Conservation (phyloP, 1,140 invertebrate genomes). For the Babylonia areolata region DNA sequence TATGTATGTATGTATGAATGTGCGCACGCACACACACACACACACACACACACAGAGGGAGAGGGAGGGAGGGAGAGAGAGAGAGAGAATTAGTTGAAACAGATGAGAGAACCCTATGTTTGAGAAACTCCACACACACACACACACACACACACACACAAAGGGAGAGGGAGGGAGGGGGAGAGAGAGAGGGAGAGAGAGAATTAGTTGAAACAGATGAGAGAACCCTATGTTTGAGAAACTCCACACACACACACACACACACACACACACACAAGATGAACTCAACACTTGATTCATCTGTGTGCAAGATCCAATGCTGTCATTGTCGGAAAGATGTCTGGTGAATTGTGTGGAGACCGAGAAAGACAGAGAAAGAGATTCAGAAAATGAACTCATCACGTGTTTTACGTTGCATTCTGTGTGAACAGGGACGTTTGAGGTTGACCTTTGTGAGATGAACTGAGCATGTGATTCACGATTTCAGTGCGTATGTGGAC, state of each 20-base stretch:
- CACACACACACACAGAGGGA: background rate
- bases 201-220: background rate
- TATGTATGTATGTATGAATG: no score
- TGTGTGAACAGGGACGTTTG: no score
- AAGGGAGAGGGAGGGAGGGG: background rate
- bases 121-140: background rate
- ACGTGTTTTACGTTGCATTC: no score
- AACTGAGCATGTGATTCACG: no score
- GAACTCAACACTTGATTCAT: no score
- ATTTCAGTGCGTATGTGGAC: no score
- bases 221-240: background rate
- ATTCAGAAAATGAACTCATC: no score
- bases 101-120: background rate
- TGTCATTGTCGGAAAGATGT: no score
- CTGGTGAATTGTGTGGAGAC: no score
- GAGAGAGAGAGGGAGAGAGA: background rate
- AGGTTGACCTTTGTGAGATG: no score
- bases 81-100: background rate
- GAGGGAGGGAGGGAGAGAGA: background rate
- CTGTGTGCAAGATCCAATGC: no score
- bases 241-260: conserved; percentile 10
- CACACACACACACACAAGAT: conserved; percentile 5
- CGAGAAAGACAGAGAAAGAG: conserved; percentile 1
- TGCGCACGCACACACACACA: no score
- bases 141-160: background rate